Conservation (phyloP, 2,797 vertebrate species). For the Stomatorhinus walkeri region DNA sequence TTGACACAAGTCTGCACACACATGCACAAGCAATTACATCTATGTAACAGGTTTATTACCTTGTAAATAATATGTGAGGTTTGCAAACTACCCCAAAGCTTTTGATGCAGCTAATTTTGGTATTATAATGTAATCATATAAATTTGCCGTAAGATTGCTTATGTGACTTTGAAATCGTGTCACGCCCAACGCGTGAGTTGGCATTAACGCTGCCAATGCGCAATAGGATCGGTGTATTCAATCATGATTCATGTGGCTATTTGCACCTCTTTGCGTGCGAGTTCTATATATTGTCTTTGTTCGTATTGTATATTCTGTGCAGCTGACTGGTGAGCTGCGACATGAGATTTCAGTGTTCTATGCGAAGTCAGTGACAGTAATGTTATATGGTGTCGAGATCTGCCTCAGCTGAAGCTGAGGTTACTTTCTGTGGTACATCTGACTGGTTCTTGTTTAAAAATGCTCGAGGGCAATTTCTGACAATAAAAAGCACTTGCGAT, state of each 20-base stretch:
- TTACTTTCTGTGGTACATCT: not conserved
- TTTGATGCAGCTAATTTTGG: not conserved
- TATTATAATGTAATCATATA: not conserved
- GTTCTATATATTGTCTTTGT: not conserved
- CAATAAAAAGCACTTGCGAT: not conserved
- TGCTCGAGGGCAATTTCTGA: not conserved
- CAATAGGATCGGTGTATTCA: not conserved
- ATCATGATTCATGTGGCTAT: not conserved
- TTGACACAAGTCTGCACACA: not conserved
- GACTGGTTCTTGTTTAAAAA: not conserved
- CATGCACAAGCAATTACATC: not conserved
- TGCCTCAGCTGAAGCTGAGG: not conserved
- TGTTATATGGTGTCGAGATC: not conserved
- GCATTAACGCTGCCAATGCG: not conserved
- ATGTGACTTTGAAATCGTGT: not conserved
- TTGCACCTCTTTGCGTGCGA: not conserved
- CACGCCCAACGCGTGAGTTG: not conserved
- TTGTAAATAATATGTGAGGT: not conserved
- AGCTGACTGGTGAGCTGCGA: not conserved
- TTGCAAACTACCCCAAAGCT: not conserved
- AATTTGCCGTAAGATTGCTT: not conserved
- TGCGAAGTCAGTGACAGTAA: not conserved
- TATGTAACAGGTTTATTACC: not conserved
- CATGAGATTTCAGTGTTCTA: not conserved
- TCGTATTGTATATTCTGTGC: not conserved